Conservation (phyloP, 2,888 invertebrate genomes). For the Caenorhabditis becei region DNA sequence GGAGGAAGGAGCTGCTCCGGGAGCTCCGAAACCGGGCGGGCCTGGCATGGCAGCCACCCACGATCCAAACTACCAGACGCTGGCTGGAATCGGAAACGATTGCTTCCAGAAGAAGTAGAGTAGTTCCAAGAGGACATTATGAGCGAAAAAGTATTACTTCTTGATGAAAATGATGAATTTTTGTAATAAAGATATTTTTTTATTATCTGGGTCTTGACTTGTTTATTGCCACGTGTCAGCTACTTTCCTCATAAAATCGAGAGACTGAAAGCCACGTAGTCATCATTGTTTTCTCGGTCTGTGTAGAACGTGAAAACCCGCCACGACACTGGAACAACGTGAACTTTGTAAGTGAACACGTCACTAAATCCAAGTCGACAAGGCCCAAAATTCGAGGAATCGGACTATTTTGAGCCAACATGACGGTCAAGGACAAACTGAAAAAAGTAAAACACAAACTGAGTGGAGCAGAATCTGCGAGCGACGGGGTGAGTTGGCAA, state of each 20-base stretch:
- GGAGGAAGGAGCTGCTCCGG: conserved; percentile 15
- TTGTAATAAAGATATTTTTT: too few species aligned
- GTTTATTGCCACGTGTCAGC: too few species aligned
- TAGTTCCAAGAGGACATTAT: too few species aligned
- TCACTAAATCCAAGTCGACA: background rate
- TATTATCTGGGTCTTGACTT: too few species aligned
- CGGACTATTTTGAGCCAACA: conserved; percentile 1
- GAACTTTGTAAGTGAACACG: background rate
- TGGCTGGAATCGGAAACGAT: conserved; percentile 48
- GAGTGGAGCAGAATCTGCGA: conserved; percentile 7
- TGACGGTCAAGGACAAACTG: conserved; percentile 40
- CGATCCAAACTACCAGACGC: conserved; percentile 44
- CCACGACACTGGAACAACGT: background rate
- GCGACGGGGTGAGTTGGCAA: conserved; percentile 16
- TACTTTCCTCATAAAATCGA: too few species aligned
- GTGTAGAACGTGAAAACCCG: background rate
- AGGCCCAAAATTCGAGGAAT: background rate
- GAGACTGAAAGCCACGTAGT: too few species aligned
- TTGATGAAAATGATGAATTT: too few species aligned
- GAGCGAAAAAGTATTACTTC: too few species aligned
- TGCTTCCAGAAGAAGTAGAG: conserved; percentile 41
- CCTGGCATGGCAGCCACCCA: conserved; percentile 42
- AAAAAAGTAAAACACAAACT: conserved; percentile 45
- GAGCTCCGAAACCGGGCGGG: conserved; percentile 25
- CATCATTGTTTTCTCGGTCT: too few species aligned